phyloP scores from a whole-genome alignment of 2,797 vertebrate species.

The Eutrigla gurnardus region DNA sequence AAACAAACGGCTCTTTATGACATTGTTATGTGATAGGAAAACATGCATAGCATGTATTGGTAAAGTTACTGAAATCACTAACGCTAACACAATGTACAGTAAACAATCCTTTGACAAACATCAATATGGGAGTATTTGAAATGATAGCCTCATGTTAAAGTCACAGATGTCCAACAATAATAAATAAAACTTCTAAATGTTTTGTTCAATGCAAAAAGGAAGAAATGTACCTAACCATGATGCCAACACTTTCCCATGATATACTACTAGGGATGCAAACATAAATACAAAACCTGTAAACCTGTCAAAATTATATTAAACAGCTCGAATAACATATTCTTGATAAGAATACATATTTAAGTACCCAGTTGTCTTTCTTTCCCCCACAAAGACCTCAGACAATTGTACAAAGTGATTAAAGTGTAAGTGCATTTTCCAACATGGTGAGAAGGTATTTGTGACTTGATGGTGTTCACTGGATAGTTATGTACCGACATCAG shows the following conservation, averaged over 20 bases:
- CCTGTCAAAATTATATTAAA: constrained; percentile 54
- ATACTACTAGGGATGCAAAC: constrained; percentile 26
- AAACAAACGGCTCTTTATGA: constrained; percentile 1
- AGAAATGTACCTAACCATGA: constrained; percentile 47
- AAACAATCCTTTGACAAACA: constrained; percentile 11
- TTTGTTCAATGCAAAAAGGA: constrained; percentile 2
- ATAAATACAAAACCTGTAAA: constrained; percentile 4
- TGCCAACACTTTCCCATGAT: constrained; percentile 7
- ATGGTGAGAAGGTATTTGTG: constrained; percentile 16
- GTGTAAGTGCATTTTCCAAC: constrained; percentile 53
- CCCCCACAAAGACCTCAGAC: constrained; percentile 3
- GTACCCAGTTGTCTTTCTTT: constrained; percentile 18
- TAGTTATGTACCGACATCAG: constrained; percentile 13
- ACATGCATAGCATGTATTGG: not conserved
- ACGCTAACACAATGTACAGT: constrained; percentile 2
- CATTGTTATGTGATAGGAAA: constrained; percentile 25
- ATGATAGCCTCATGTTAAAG: constrained; percentile 15
- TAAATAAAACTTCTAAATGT: constrained; percentile 54
- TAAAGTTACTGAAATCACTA: constrained; percentile 13
- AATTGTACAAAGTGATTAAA: constrained; percentile 44
- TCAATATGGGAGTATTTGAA: not conserved
- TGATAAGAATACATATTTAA: constrained; percentile 11
- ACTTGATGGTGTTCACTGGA: constrained; percentile 32
- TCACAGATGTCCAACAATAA: constrained; percentile 36
- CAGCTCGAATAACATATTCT: constrained; percentile 48